Percentiles rank a stretch among this genome's conserved stretches.
These are phyloP conservation scores for Tenthredo livida DNA, from an alignment of 2,888 invertebrate genomes.

Conservation along the genomic window DNA sequence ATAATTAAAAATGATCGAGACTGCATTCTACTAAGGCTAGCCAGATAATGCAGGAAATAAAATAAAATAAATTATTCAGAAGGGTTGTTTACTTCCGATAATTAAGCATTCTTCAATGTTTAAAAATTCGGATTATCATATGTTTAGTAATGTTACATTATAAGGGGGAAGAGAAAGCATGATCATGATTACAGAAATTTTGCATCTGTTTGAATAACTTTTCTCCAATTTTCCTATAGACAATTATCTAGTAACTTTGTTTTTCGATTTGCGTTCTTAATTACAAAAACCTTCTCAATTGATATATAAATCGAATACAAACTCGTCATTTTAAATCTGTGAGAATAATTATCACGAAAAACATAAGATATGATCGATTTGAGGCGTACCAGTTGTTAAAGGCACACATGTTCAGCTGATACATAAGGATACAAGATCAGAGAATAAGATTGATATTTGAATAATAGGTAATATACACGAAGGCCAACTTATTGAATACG, in stretches of 20 bases:
- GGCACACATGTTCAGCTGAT: not conserved
- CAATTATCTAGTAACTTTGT: not conserved
- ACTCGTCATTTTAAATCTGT: not conserved
- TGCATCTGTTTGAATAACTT: not conserved
- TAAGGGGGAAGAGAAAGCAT: not conserved
- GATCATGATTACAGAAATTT: not conserved
- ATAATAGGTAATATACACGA: not conserved
- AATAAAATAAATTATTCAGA: not conserved
- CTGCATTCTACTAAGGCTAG: not conserved
- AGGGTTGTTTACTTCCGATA: not conserved
- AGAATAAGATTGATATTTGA: slow-evolving; percentile 12
- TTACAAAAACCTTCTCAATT: not conserved
- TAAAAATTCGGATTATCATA: not conserved
- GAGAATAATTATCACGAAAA: not conserved
- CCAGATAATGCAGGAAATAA: not conserved
- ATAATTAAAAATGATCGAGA: not conserved
- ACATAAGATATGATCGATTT: not conserved
- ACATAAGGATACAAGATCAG: not conserved
- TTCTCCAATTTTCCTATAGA: not conserved
- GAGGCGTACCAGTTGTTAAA: not conserved
- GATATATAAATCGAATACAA: not conserved
- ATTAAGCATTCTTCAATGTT: not conserved
- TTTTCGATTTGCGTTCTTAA: not conserved
- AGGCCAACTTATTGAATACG: not conserved
- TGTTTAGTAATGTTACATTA: not conserved